phyloP scores from a whole-genome alignment of 2,113 vertebrate species.

The Regulus satrapa region DNA sequence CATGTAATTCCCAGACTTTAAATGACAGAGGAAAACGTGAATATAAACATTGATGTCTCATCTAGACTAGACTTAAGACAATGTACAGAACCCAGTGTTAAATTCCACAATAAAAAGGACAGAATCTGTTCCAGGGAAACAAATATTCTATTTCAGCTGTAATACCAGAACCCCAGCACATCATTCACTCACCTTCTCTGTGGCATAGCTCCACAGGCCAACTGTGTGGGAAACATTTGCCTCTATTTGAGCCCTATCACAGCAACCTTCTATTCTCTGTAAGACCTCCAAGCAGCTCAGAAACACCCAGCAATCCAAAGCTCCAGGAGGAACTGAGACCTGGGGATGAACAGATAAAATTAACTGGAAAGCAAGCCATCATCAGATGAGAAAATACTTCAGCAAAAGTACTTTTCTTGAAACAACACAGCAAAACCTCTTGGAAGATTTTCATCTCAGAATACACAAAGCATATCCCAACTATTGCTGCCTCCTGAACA shows the following conservation, averaged over 20 bases:
- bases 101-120: background rate
- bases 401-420: background rate
- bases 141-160: background rate
- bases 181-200: constrained; percentile 83
- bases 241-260: constrained; percentile 87
- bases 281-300: constrained; percentile 96
- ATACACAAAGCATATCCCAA: background rate
- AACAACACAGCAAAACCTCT: background rate
- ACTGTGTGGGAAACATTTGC: constrained; percentile 91
- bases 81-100: background rate
- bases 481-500: background rate
- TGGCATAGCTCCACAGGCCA: constrained; percentile 94
- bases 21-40: background rate
- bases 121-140: background rate
- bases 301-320: constrained; percentile 97
- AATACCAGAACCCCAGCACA: background rate
- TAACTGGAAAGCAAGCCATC: background rate
- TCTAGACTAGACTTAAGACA: background rate
- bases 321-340: constrained; percentile 90
- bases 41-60: background rate
- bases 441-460: background rate
- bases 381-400: background rate
- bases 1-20: background rate
- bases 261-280: constrained; percentile 95
- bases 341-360: constrained; percentile 36